Evolutionary conservation across 2,797 vertebrate genomes (phyloP).

Genomic region (Gallirallus australis): DNA sequence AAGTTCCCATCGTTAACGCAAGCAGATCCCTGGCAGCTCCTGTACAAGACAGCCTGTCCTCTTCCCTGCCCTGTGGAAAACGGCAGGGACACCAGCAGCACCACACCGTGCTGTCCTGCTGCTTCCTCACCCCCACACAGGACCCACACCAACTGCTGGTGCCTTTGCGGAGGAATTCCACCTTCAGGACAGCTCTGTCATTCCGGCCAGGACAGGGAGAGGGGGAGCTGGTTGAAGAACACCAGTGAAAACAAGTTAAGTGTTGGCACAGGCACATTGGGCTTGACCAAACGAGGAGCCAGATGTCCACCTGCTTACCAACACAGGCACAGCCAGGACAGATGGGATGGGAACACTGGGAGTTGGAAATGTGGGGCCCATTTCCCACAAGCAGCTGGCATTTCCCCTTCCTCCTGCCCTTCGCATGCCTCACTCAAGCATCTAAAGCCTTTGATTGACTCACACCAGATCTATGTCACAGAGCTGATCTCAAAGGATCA

Average conservation of each 20-base stretch:
- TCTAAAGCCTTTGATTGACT: not conserved
- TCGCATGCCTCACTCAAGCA: not conserved
- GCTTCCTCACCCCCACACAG: not conserved
- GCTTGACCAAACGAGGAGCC: not conserved
- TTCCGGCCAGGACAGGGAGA: fast-evolving
- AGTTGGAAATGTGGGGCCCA: not conserved
- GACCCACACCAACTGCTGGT: not conserved
- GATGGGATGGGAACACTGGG: not conserved
- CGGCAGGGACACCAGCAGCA: not conserved
- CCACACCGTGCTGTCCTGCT: not conserved
- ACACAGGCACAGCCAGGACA: not conserved
- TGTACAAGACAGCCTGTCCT: not conserved
- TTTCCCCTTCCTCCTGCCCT: not conserved
- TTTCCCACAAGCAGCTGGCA: not conserved
- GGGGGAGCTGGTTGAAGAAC: not conserved
- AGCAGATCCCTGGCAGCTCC: not conserved
- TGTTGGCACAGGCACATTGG: not conserved
- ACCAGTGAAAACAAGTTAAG: not conserved
- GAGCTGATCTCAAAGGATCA: not conserved
- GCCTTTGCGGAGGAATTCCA: constrained; percentile 7
- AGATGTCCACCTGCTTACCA: not conserved
- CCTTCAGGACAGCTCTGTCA: not conserved
- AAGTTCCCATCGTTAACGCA: not conserved
- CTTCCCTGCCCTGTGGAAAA: not conserved
- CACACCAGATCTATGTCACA: fast-evolving